phyloP scores from a whole-genome alignment of 2,797 vertebrate species.

The Remorina albescens region DNA sequence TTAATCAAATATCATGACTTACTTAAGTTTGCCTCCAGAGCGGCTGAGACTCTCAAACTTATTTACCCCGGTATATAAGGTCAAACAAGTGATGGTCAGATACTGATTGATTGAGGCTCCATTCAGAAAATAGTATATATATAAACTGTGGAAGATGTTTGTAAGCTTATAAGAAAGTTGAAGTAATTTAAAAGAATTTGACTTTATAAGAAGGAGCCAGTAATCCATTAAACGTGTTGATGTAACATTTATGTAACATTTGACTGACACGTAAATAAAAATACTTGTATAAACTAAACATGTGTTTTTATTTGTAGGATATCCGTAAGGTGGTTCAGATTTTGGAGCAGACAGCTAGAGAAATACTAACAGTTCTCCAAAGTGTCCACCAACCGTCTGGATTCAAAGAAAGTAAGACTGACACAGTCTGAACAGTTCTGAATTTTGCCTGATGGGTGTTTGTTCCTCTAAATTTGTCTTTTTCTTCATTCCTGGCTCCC shows the following conservation, averaged over 20 bases:
- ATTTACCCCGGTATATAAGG: neutral
- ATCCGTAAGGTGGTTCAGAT: slow-evolving; percentile 95
- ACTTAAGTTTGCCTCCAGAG: neutral
- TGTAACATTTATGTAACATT: neutral
- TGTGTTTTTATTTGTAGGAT: slow-evolving; percentile 81
- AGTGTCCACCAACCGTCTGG: slow-evolving; percentile 95
- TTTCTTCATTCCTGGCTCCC: slow-evolving; percentile 7
- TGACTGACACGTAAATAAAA: neutral
- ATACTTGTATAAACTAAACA: neutral
- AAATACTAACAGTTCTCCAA: slow-evolving; percentile 94
- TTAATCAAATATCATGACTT: neutral
- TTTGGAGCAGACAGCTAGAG: slow-evolving; percentile 95
- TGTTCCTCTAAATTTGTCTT: neutral
- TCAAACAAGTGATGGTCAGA: too few relatives aligned
- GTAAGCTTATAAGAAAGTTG: too few relatives aligned
- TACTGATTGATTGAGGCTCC: too few relatives aligned
- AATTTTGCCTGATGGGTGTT: fast-evolving
- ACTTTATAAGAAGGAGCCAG: neutral
- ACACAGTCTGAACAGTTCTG: neutral
- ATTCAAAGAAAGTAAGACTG: slow-evolving; percentile 94
- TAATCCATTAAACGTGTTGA: neutral
- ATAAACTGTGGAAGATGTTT: too few relatives aligned
- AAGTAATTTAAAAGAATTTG: neutral
- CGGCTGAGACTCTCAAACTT: neutral
- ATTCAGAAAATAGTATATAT: too few relatives aligned